These are phyloP conservation scores for Noctua janthe DNA, from an alignment of 2,888 invertebrate genomes.

Conservation along the genomic window DNA sequence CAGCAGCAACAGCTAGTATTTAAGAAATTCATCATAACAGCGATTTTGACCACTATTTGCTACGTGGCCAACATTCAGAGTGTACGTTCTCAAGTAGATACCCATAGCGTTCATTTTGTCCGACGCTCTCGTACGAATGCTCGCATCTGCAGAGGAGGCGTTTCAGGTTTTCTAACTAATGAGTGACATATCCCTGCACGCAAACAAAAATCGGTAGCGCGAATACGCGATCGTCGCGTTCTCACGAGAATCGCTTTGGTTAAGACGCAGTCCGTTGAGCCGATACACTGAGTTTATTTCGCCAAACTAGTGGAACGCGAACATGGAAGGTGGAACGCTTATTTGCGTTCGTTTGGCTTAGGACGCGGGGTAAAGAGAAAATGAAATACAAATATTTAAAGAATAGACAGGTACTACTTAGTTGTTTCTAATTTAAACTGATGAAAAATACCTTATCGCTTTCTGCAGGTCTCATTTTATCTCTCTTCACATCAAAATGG, in stretches of 20 bases:
- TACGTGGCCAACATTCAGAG: too few species aligned
- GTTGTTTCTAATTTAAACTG: conserved; percentile 7
- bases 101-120: too few species aligned
- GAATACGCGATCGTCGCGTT: background rate
- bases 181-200: background rate
- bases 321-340: too few species aligned
- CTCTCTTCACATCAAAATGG: background rate
- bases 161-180: background rate
- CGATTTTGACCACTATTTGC: too few species aligned
- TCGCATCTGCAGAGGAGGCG: background rate
- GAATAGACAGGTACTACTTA: background rate
- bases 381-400: conserved; percentile 29
- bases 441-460: conserved; percentile 15
- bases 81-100: background rate
- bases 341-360: background rate
- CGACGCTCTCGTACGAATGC: background rate
- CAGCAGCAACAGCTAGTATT: too few species aligned
- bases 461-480: conserved; percentile 14
- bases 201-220: background rate
- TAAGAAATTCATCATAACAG: too few species aligned
- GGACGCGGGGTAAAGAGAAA: conserved; percentile 6
- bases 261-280: background rate
- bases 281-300: background rate
- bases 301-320: background rate
- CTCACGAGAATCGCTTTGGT: background rate